Conservation (phyloP, 1,140 invertebrate genomes). For the Drosophila bipectinata region DNA sequence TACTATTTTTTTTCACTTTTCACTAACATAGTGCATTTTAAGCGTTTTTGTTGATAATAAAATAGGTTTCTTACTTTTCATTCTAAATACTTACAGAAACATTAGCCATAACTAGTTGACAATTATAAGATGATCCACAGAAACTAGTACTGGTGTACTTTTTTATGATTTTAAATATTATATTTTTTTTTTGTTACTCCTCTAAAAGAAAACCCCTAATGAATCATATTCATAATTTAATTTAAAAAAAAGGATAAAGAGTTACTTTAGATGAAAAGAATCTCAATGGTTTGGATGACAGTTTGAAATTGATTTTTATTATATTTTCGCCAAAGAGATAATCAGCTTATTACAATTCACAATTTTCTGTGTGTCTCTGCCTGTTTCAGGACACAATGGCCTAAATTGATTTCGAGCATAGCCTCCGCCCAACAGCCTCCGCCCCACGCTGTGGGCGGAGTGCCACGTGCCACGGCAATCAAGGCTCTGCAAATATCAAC, state of each 20-base stretch:
- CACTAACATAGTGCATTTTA: no score
- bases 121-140: no score
- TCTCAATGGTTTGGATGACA: conserved; percentile 20
- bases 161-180: no score
- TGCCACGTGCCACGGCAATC: conserved; percentile 42
- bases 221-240: background rate
- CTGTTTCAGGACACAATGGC: conserved; percentile 35
- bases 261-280: background rate
- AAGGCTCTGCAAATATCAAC: conserved; percentile 71
- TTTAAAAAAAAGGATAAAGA: background rate
- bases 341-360: conserved; percentile 44
- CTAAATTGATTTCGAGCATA: conserved; percentile 50
- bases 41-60: no score
- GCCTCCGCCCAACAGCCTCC: background rate
- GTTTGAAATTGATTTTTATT: conserved; percentile 36
- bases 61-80: no score
- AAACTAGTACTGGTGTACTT: no score
- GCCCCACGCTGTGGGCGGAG: background rate
- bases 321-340: conserved; percentile 18
- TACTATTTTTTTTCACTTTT: no score
- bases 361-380: conserved; percentile 2
- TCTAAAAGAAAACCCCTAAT: conserved; percentile 6
- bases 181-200: no score
- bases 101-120: no score
- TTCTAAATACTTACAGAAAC: no score